A percentile compares a stretch with the other conserved stretches of the same genome.
phyloP scores from a whole-genome alignment of 2,113 vertebrate genomes.

The Chloroceryle aenea region DNA sequence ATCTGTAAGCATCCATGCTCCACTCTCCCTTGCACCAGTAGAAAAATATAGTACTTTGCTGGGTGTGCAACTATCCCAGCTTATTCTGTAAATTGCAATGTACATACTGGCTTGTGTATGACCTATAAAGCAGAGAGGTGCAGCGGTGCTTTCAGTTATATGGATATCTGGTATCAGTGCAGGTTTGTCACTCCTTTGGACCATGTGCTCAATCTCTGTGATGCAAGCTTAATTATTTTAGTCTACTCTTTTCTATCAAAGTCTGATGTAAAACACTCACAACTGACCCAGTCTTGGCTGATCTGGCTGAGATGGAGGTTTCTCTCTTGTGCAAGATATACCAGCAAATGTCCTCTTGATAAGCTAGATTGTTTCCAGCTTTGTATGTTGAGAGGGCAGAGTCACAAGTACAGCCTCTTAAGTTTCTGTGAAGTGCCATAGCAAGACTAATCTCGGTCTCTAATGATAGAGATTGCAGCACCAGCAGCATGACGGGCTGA shows the following conservation, averaged over 20 bases:
- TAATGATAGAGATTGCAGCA: neutral
- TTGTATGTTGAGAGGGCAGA: neutral
- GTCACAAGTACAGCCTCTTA: neutral
- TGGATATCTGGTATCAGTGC: neutral
- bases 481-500: neutral
- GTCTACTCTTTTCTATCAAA: neutral
- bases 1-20: neutral
- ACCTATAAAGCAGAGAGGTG: neutral
- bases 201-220: neutral
- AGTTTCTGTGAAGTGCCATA: neutral
- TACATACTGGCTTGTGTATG: neutral
- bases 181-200: slow-evolving; percentile 42
- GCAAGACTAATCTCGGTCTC: neutral
- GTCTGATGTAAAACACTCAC: neutral
- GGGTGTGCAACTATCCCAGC: neutral
- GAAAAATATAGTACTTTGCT: slow-evolving; percentile 7
- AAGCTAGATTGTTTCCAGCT: neutral
- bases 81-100: neutral
- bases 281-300: neutral
- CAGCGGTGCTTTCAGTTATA: slow-evolving; percentile 3
- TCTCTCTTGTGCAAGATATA: neutral
- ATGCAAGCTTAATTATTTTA: slow-evolving; percentile 42
- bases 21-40: neutral
- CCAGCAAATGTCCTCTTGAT: neutral
- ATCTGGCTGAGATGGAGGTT: neutral